phyloP scores from a whole-genome alignment of 2,797 vertebrate genomes.

The Peromyscus nudipes region DNA sequence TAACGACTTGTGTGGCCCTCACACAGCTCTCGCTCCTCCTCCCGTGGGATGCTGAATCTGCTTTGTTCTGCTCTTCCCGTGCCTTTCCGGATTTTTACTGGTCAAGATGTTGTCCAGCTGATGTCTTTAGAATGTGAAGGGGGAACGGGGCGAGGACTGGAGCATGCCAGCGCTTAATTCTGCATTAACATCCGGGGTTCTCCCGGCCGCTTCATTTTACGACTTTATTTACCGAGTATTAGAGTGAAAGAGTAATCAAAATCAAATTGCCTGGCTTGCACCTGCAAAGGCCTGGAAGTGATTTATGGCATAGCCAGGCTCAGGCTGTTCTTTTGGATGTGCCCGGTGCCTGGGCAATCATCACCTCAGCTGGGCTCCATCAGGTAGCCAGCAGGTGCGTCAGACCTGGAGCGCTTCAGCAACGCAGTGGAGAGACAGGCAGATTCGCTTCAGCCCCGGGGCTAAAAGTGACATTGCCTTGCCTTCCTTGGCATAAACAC shows the following conservation, averaged over 20 bases:
- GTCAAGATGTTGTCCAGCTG: not conserved
- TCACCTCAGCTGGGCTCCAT: not conserved
- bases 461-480: not conserved
- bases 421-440: accelerated
- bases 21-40: accelerated
- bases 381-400: not conserved
- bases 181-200: slow-evolving; percentile 9
- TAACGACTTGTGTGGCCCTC: accelerated
- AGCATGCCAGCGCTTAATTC: slow-evolving; percentile 1
- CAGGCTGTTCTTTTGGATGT: not conserved
- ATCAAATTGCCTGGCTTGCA: slow-evolving; percentile 21
- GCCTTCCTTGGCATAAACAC: not conserved
- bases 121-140: slow-evolving; percentile 30
- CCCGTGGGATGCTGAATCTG: not conserved
- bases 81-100: not conserved
- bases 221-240: slow-evolving; percentile 65
- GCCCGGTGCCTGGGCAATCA: not conserved
- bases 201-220: slow-evolving; percentile 52
- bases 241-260: slow-evolving; percentile 60
- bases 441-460: not conserved
- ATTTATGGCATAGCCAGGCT: not conserved
- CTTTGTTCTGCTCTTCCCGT: not conserved
- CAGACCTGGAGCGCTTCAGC: not conserved
- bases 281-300: slow-evolving; percentile 40
- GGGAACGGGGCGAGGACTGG: not conserved